A percentile compares a stretch with the other conserved stretches of the same genome.
These are phyloP conservation scores for Origma solitaria DNA, from an alignment of 2,113 vertebrate species.

Conservation along the genomic window DNA sequence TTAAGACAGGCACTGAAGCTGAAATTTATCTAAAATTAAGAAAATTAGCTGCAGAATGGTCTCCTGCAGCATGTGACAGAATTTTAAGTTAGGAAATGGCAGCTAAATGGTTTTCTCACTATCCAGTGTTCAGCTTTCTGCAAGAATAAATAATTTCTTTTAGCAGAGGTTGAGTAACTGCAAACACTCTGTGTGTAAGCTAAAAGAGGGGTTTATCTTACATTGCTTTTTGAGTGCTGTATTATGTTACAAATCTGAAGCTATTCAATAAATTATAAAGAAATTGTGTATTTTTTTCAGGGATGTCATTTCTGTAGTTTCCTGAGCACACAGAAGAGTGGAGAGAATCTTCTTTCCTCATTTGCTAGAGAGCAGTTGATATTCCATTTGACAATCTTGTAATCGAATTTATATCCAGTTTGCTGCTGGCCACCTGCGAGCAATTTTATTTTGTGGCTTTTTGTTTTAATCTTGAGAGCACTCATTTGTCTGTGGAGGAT, in stretches of 20 bases:
- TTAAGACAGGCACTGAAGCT: neutral
- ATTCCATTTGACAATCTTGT: neutral
- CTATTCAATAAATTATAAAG: neutral
- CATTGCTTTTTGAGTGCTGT: neutral
- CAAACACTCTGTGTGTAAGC: neutral
- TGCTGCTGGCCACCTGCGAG: neutral
- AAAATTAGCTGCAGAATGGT: neutral
- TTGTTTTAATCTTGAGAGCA: neutral
- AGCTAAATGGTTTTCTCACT: neutral
- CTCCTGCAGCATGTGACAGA: neutral
- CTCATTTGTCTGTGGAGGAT: neutral
- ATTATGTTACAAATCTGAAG: neutral
- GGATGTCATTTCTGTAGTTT: neutral
- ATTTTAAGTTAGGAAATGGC: neutral
- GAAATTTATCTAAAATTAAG: neutral
- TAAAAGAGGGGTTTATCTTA: neutral
- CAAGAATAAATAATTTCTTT: neutral
- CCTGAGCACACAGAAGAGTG: neutral
- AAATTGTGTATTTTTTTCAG: neutral
- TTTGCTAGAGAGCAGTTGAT: neutral
- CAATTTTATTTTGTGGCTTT: neutral
- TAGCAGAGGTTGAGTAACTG: neutral
- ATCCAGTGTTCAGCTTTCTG: neutral
- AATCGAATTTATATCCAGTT: constrained; percentile 9
- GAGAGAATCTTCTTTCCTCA: neutral